These are phyloP conservation scores for Rhynchophorus ferrugineus DNA, from an alignment of 1,140 invertebrate species.

Conservation along the genomic window DNA sequence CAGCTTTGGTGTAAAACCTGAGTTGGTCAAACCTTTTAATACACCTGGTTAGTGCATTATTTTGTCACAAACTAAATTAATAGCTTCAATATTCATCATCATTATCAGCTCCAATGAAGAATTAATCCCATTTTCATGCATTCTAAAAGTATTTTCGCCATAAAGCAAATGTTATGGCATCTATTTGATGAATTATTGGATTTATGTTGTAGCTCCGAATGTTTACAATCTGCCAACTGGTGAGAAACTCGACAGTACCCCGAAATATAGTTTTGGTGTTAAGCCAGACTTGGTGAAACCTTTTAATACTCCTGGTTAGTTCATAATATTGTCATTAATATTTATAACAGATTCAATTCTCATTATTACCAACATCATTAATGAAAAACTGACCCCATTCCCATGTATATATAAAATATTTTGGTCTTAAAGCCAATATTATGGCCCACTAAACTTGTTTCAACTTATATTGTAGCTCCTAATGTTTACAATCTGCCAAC, in stretches of 20 bases:
- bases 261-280: constrained; percentile 62
- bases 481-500: constrained; percentile 24
- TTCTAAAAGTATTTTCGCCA: too few species aligned
- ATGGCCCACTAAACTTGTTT: too few species aligned
- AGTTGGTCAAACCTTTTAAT: constrained; percentile 43
- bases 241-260: constrained; percentile 42
- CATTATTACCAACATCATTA: too few species aligned
- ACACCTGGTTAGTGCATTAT: constrained; percentile 43
- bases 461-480: constrained; percentile 34
- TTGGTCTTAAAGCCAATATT: too few species aligned
- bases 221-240: constrained; percentile 26
- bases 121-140: too few species aligned
- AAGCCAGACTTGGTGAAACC: constrained; percentile 47
- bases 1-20: constrained; percentile 56
- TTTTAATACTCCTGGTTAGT: constrained; percentile 46
- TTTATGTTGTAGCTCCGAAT: constrained; percentile 35
- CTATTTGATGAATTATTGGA: too few species aligned
- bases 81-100: constrained; percentile 52
- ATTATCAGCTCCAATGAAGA: too few species aligned
- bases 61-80: constrained; percentile 18
- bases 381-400: too few species aligned
- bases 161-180: too few species aligned
- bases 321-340: background rate
- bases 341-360: constrained; percentile 46
- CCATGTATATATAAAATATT: too few species aligned